Evolutionary conservation across 2,113 vertebrate genomes (phyloP).

Genomic region (Sturnus vulgaris): DNA sequence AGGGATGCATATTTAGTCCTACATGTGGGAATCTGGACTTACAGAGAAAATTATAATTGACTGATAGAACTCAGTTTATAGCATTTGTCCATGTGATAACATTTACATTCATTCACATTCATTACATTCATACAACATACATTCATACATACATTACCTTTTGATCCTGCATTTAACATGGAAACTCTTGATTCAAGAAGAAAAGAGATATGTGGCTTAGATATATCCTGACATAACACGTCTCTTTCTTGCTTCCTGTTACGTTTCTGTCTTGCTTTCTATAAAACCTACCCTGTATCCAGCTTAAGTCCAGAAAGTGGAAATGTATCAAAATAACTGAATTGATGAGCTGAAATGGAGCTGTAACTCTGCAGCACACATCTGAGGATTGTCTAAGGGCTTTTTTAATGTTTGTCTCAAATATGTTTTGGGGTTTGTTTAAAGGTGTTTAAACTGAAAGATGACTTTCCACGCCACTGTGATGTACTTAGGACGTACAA

Average conservation of each 20-base stretch:
- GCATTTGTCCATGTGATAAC: not conserved
- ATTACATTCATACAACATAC: no score
- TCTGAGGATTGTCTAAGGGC: not conserved
- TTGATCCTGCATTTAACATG: not conserved
- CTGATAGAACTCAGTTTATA: not conserved
- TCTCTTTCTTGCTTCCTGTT: not conserved
- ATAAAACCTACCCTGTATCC: not conserved
- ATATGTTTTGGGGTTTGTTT: not conserved
- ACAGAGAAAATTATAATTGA: not conserved
- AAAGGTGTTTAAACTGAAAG: not conserved
- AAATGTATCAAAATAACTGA: not conserved
- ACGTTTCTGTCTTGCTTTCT: not conserved
- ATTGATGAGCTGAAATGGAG: not conserved
- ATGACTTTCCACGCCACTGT: fast-evolving
- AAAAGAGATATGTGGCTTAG: not conserved
- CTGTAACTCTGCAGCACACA: not conserved
- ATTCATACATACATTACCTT: not conserved
- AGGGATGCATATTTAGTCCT: not conserved
- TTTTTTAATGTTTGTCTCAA: not conserved
- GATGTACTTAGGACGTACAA: not conserved
- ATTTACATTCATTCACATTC: not conserved
- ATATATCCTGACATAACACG: not conserved
- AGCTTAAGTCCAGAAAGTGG: not conserved
- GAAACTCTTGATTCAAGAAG: not conserved
- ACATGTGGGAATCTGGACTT: not conserved